Evolutionary conservation across 1,140 invertebrate genomes (phyloP), one percentile per base, ranked within the genome.

Genomic region (Pararge aegeria): DNA sequence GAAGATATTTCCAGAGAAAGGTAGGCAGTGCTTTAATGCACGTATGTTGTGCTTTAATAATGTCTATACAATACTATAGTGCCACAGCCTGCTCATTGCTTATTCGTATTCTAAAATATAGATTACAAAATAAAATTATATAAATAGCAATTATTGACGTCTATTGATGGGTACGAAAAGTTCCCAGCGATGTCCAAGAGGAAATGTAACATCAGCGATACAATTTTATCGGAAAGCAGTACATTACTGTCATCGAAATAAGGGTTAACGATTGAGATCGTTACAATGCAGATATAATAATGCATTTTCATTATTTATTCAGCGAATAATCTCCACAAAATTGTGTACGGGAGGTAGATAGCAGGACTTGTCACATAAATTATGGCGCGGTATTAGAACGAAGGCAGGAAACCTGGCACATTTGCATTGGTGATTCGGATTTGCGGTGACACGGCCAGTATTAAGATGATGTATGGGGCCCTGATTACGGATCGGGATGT

Each of bases 341-440:
- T 81, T 80, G 72, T 80, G 66, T 84, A 76, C 66, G 70, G 61
- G 63, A 61, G 55, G 62, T 63, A 77, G 85, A 87, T 87, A 88
- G 76, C 73, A 78, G 68, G 77, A 78, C 74, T 64, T 61, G 72
- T 68, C 67, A 73, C 71, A 75, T 87, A 87, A 88, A 84, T 87
- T 86, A 87, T 83, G 62, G 75, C 68, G 61, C 52, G 68, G 78
- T 75, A 84, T 84, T 85, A 86, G 72, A 77, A 74, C 63, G 70
- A 80, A 78, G 70, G 72, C 65, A 69, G 68, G 68, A 75, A 70
- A 74, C 68, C 57, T 62, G 67, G 64, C 80, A 78, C 75, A 89
- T 89, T 89, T 87, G 84, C 80, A 87, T 80, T 82, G 77, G 78
- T 79, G 75, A 84, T 83, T 80, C 70, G 74, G 77, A 86, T 86